A percentile compares a stretch with the other conserved stretches of the same genome.
Evolutionary conservation across 1,140 invertebrate genomes (phyloP).

Genomic region (Leptopilina boulardi): DNA sequence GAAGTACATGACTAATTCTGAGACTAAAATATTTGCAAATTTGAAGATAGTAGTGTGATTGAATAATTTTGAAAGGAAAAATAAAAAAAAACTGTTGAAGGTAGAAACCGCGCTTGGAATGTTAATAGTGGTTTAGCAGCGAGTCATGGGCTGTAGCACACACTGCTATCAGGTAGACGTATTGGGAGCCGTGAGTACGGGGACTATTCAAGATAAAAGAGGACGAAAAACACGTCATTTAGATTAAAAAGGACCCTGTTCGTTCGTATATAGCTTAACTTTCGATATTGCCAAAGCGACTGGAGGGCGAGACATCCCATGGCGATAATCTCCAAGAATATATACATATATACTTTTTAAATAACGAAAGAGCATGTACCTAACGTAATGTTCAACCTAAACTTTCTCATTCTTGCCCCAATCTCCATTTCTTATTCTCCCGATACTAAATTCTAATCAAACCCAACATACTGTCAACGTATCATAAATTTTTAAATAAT

Average conservation of each 20-base stretch:
- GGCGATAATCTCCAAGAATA: conserved; percentile 35
- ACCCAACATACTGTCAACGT: neutral
- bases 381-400: conserved; percentile 28
- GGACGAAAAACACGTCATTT: conserved; percentile 69
- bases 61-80: conserved; percentile 22
- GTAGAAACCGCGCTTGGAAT: conserved; percentile 54
- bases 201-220: conserved; percentile 65
- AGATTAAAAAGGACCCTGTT: conserved; percentile 62
- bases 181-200: conserved; percentile 51
- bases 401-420: neutral
- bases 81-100: conserved; percentile 13
- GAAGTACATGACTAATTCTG: neutral
- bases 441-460: conserved; percentile 5
- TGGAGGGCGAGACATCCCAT: conserved; percentile 38
- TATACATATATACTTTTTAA: conserved; percentile 31
- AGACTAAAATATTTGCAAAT: neutral
- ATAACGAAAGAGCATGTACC: conserved; percentile 5
- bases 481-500: neutral
- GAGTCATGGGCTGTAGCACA: conserved; percentile 40
- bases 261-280: conserved; percentile 44
- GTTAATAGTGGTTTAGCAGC: conserved; percentile 60
- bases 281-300: conserved; percentile 36
- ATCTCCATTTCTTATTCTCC: neutral
- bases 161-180: conserved; percentile 51
- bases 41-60: neutral